Evolutionary conservation across 2,888 invertebrate genomes (phyloP).

Genomic region (Drosophila meridionalis): DNA sequence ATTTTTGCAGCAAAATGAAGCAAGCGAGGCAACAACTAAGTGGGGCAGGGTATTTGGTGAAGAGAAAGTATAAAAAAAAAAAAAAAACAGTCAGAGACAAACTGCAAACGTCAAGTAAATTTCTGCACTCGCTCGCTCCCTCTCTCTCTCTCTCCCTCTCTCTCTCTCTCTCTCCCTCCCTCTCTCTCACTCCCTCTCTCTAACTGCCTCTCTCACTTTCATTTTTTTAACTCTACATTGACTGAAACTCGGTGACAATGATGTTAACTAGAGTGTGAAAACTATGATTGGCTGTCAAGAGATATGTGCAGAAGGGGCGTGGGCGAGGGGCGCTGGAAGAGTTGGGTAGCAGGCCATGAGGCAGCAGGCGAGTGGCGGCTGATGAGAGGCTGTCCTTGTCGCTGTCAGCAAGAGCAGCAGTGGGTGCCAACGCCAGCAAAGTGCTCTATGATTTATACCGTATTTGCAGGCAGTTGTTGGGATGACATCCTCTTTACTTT

Average conservation of each 20-base stretch:
- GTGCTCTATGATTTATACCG: conserved; percentile 65
- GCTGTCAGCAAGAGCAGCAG: conserved; percentile 16
- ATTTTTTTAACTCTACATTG: conserved; percentile 44
- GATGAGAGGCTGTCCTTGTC: conserved; percentile 44
- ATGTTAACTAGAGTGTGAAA: conserved; percentile 82
- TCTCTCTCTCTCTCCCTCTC: conserved; percentile 1
- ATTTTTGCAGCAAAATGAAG: conserved; percentile 54
- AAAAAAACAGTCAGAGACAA: conserved; percentile 33
- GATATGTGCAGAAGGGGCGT: conserved; percentile 22
- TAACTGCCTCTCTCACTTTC: background rate
- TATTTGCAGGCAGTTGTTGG: conserved; percentile 44
- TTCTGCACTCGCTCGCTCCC: conserved; percentile 25
- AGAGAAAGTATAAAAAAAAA: conserved; percentile 4
- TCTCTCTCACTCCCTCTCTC: conserved; percentile 5
- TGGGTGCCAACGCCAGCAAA: conserved; percentile 42
- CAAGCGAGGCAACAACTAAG: background rate
- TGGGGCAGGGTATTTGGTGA: conserved; percentile 1
- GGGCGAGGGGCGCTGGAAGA: background rate
- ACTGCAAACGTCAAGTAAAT: conserved; percentile 73
- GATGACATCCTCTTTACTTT: conserved; percentile 22
- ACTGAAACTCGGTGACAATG: conserved; percentile 77
- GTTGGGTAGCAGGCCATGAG: background rate
- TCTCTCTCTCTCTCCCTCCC: background rate
- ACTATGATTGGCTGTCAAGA: conserved; percentile 77
- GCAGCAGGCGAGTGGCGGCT: conserved; percentile 12